Evolutionary conservation across 2,113 vertebrate species (phyloP).

Genomic region (Hippocampus guttulatus): DNA sequence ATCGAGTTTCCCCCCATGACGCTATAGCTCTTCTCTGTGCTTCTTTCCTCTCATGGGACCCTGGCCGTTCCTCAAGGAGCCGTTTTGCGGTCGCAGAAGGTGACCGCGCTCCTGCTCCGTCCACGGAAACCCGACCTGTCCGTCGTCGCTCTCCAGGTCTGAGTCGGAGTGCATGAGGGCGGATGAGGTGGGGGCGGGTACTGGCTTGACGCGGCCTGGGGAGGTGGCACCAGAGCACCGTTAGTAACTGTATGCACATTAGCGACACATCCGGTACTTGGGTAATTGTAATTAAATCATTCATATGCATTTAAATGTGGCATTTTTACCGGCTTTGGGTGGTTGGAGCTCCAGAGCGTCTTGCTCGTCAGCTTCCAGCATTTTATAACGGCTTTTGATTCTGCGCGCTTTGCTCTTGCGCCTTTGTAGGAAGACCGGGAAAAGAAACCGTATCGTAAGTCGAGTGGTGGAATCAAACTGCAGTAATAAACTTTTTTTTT

Average conservation of each 20-base stretch:
- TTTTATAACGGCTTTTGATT: slow-evolving; percentile 94
- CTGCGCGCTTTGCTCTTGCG: slow-evolving; percentile 83
- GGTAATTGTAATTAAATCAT: no score
- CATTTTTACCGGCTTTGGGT: slow-evolving; percentile 77
- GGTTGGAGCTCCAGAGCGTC: slow-evolving; percentile 88
- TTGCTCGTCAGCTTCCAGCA: slow-evolving; percentile 87
- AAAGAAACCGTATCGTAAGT: neutral
- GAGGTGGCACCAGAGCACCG: neutral
- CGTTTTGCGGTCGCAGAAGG: slow-evolving; percentile 87
- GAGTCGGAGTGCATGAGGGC: slow-evolving; percentile 97
- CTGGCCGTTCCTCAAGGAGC: slow-evolving; percentile 87
- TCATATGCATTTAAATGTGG: neutral
- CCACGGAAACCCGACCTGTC: slow-evolving; percentile 81
- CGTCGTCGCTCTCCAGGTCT: slow-evolving; percentile 92
- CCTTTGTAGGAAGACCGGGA: slow-evolving; percentile 56
- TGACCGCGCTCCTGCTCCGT: slow-evolving; percentile 90
- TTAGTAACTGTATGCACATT: neutral
- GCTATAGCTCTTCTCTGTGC: slow-evolving; percentile 77
- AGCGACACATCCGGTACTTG: neutral
- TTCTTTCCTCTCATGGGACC: slow-evolving; percentile 77
- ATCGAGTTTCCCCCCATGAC: neutral
- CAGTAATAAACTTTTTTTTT: no score
- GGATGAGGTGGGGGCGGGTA: slow-evolving; percentile 78
- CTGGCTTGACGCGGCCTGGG: slow-evolving; percentile 82
- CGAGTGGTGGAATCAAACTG: neutral